Base-by-base conservation (phyloP, 2,888 invertebrate species). In the Neria commutata region DNA sequence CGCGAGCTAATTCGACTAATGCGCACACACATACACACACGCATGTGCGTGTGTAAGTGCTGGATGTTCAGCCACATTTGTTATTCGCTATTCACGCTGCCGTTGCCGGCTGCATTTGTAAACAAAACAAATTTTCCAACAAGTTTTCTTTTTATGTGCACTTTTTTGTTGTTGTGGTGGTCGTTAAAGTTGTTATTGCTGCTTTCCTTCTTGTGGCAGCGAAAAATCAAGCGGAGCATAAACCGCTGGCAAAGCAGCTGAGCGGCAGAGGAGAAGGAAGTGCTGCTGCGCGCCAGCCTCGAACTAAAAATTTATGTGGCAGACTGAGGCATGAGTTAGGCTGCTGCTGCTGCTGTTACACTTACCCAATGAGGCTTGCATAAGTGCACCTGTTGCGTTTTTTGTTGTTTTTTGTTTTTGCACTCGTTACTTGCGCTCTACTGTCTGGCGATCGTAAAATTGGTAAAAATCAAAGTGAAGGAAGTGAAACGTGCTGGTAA, bases 61-160 rank as follows among this genome's bases (percentile, higher is more conserved):
- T n/a, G n/a, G n/a, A n/a, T n/a, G n/a, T n/a, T n/a, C n/a, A n/a
- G n/a, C n/a, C n/a, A n/a, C n/a, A n/a, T n/a, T n/a, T n/a, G n/a
- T n/a, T n/a, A n/a, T n/a, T n/a, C n/a, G n/a, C n/a, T n/a, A n/a
- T n/a, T n/a, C n/a, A n/a, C n/a, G n/a, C n/a, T n/a, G n/a, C n/a
- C n/a, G n/a, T n/a, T n/a, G n/a, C n/a, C n/a, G n/a, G n/a, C n/a
- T n/a, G n/a, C n/a, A 37, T 14, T 37, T 37, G 37, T 37, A 37
- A 37, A 37, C 37, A 37, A n/a, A 37, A 37, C 37, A 37, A 37
- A 37, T 37, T 37, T 37, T 37, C 37, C 37, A n/a, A 37, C 37
- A 37, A 37, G 14, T 37, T 37, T 37, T 37, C n/a, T 37, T 37
- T n/a, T n/a, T n/a, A 37, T 37, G 37, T 37, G 10, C 14, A 8